Percentiles rank a stretch among this genome's conserved stretches.
phyloP scores from a whole-genome alignment of 2,797 vertebrate genomes.

The Hyperoplus immaculatus region DNA sequence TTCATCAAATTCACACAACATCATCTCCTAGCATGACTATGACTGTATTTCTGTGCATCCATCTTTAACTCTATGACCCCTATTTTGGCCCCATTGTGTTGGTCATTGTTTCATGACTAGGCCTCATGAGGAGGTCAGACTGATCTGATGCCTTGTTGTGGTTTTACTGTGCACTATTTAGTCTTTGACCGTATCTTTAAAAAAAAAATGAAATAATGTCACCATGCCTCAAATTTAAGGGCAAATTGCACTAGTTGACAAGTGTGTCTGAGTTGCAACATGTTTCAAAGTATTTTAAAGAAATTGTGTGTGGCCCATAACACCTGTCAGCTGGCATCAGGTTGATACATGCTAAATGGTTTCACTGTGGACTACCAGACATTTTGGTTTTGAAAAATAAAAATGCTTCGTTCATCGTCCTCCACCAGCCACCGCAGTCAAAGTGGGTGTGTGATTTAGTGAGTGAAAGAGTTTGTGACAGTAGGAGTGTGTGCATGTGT shows the following conservation, averaged over 20 bases:
- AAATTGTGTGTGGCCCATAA: constrained; percentile 41
- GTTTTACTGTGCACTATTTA: constrained; percentile 32
- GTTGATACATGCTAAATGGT: constrained; percentile 53
- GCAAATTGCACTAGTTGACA: background rate
- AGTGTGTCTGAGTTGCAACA: constrained; percentile 25
- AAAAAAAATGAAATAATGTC: background rate
- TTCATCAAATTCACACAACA: constrained; percentile 31
- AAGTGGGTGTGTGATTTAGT: constrained; percentile 66
- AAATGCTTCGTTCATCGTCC: constrained; percentile 20
- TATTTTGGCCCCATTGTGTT: constrained; percentile 1
- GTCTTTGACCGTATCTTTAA: background rate
- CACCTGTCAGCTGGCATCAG: constrained; percentile 47
- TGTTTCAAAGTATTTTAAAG: constrained; percentile 27
- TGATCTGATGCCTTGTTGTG: constrained; percentile 14
- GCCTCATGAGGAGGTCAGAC: constrained; percentile 20
- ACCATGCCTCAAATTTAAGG: background rate
- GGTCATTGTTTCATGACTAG: constrained; percentile 10
- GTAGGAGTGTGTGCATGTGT: constrained; percentile 41
- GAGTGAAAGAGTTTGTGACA: constrained; percentile 55
- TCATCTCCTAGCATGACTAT: constrained; percentile 46
- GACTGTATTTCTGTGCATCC: constrained; percentile 55
- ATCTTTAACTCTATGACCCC: constrained; percentile 23
- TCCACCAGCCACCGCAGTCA: constrained; percentile 47
- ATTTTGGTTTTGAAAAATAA: constrained; percentile 53
- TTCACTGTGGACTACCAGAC: constrained; percentile 44